A percentile compares a stretch with the other conserved stretches of the same genome.
phyloP scores from a whole-genome alignment of 2,888 invertebrate genomes.

The Tenthredo notha region DNA sequence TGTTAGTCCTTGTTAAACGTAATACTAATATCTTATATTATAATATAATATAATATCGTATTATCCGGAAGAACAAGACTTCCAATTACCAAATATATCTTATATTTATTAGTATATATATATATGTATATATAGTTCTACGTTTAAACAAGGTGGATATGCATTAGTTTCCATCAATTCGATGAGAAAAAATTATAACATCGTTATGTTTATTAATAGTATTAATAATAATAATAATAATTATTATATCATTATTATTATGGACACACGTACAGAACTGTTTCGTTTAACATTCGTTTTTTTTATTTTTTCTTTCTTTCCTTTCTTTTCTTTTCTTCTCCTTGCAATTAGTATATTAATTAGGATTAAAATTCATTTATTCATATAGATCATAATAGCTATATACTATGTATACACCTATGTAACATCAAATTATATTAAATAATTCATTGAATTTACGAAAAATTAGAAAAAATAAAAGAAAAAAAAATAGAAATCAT shows the following conservation, averaged over 20 bases:
- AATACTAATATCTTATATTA: background rate
- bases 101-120: constrained; percentile 15
- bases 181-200: constrained; percentile 25
- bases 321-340: too few species aligned
- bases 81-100: constrained; percentile 6
- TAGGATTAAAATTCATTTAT: too few species aligned
- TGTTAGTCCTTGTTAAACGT: constrained; percentile 21
- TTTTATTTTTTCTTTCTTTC: background rate
- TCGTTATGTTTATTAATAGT: background rate
- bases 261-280: background rate
- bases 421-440: too few species aligned
- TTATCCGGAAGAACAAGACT: constrained; percentile 18
- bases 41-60: background rate
- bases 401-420: too few species aligned
- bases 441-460: too few species aligned
- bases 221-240: background rate
- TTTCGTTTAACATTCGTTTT: background rate
- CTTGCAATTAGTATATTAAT: too few species aligned
- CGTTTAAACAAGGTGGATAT: constrained; percentile 38
- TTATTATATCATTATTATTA: background rate
- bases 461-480: too few species aligned
- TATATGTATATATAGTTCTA: background rate
- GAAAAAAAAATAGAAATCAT: too few species aligned
- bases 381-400: too few species aligned
- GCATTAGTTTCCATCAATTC: constrained; percentile 41